phyloP scores from a whole-genome alignment of 2,113 vertebrate species.

The Neogale vison region DNA sequence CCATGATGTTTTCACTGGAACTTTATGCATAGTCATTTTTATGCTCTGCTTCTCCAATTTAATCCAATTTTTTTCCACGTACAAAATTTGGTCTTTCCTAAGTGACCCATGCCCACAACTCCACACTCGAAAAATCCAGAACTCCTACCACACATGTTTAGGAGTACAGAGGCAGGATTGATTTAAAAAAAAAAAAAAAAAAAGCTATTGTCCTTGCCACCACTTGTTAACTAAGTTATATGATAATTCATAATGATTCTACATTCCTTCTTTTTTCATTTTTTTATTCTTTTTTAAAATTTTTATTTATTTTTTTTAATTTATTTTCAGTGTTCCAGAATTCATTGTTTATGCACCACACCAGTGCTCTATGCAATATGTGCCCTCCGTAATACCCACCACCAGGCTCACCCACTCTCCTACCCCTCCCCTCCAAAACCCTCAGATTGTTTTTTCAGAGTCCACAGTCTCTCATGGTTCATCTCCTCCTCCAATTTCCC shows the following conservation, averaged over 20 bases:
- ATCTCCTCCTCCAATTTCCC: too few species aligned
- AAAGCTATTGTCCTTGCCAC: neutral
- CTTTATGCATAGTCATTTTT: neutral
- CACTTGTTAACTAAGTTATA: neutral
- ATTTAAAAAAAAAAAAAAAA: neutral
- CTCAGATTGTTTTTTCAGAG: too few species aligned
- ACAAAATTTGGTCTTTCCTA: neutral
- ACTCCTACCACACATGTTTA: constrained; percentile 5
- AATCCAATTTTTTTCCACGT: neutral
- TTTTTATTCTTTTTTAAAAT: too few species aligned
- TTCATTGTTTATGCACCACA: too few species aligned
- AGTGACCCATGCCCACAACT: neutral
- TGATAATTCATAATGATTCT: neutral
- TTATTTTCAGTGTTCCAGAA: too few species aligned
- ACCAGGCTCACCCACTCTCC: too few species aligned
- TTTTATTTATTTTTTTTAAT: too few species aligned
- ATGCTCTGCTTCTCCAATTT: neutral
- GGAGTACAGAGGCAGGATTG: neutral
- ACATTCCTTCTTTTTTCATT: too few species aligned
- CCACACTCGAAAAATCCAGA: neutral
- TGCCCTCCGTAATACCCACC: too few species aligned
- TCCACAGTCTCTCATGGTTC: too few species aligned
- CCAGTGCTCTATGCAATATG: too few species aligned
- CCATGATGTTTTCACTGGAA: neutral
- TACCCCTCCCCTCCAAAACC: too few species aligned